These are phyloP conservation scores for Geotrupes spiniger DNA, from an alignment of 2,888 invertebrate genomes.

Conservation along the genomic window DNA sequence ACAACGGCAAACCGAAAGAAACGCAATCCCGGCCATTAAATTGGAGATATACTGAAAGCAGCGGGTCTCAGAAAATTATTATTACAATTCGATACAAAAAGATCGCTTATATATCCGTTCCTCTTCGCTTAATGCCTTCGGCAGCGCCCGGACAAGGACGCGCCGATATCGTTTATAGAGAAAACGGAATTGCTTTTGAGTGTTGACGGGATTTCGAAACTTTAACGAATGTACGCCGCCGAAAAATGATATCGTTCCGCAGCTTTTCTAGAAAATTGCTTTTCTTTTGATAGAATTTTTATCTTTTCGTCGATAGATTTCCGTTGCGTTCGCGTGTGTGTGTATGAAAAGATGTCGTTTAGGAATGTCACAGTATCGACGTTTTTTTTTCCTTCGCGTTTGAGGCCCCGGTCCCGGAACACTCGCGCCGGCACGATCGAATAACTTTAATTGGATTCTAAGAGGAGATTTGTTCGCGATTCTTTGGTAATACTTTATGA, in stretches of 20 bases:
- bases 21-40: conserved; percentile 29
- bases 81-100: conserved; percentile 27
- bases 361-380: not conserved
- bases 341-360: conserved; percentile 14
- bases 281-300: conserved; percentile 31
- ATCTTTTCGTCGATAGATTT: conserved; percentile 31
- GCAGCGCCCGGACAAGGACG: conserved; percentile 8
- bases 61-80: conserved; percentile 37
- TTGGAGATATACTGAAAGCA: conserved; percentile 37
- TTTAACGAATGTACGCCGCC: conserved; percentile 25
- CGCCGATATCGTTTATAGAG: conserved; percentile 9
- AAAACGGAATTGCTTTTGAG: conserved; percentile 24
- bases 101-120: not conserved
- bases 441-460: conserved; percentile 46
- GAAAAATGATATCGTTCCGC: conserved; percentile 31
- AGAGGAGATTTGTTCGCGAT: conserved; percentile 43
- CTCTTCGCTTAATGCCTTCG: conserved; percentile 6
- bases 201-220: conserved; percentile 26
- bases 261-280: conserved; percentile 29
- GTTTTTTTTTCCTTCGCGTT: not conserved
- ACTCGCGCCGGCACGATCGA: conserved; percentile 23
- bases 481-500: conserved; percentile 48
- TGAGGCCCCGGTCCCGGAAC: not conserved
- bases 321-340: conserved; percentile 12
- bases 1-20: too few species aligned